Percentiles rank a stretch among this genome's conserved stretches.
Evolutionary conservation across 2,113 vertebrate genomes (phyloP).

Genomic region (Sinocyclocheilus maitianheensis): DNA sequence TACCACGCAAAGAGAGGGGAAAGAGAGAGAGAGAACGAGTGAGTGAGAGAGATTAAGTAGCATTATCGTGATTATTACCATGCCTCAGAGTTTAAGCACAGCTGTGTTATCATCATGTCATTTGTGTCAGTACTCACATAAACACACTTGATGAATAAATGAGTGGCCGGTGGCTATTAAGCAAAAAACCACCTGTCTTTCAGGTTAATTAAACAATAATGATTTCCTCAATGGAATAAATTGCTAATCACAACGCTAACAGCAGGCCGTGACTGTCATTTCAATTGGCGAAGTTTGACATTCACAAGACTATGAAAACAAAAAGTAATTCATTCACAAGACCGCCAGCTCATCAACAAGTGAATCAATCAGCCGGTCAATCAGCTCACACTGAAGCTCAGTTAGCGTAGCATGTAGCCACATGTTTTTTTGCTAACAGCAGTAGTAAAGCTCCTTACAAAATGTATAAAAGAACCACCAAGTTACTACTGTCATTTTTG

Average conservation of each 20-base stretch:
- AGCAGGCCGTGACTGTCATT: conserved; percentile 58
- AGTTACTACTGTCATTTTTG: background rate
- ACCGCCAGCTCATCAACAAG: conserved; percentile 50
- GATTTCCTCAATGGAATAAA: conserved; percentile 69
- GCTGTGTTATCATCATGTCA: conserved; percentile 74
- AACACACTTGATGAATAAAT: conserved; percentile 46
- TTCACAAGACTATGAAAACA: conserved; percentile 46
- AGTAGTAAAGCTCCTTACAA: background rate
- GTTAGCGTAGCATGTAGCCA: background rate
- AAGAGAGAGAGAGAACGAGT: conserved; percentile 6
- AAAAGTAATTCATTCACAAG: conserved; percentile 56
- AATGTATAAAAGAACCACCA: background rate
- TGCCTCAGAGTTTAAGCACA: conserved; percentile 60
- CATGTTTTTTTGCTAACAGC: background rate
- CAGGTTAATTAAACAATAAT: conserved; percentile 68
- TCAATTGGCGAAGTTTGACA: conserved; percentile 63
- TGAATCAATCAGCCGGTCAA: conserved; percentile 55
- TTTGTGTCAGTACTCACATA: conserved; percentile 53
- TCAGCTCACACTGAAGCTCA: conserved; percentile 12
- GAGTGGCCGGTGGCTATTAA: conserved; percentile 52
- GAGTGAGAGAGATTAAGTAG: conserved; percentile 49
- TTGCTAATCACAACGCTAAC: conserved; percentile 63
- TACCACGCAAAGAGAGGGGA: conserved; percentile 6
- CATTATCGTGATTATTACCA: conserved; percentile 62
- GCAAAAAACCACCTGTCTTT: conserved; percentile 67